Evolutionary conservation across 1,140 invertebrate species (phyloP).

Genomic region (Micrasema longulum): DNA sequence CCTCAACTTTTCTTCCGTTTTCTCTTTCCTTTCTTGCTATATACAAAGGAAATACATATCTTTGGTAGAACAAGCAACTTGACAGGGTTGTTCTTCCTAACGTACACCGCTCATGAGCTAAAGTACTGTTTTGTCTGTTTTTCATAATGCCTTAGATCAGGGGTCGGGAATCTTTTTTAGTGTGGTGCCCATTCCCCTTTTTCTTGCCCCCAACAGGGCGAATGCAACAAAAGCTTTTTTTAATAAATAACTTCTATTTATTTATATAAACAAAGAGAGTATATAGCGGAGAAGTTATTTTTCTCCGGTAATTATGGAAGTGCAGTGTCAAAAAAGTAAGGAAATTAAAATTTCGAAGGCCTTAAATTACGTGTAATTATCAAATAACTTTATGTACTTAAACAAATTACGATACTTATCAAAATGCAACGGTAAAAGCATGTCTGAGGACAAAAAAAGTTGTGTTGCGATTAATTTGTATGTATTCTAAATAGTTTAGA

Average conservation of each 20-base stretch:
- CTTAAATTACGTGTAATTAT: too few relatives aligned
- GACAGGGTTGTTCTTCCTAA: background rate
- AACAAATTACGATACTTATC: too few relatives aligned
- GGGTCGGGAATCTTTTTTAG: background rate
- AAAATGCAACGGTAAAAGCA: too few relatives aligned
- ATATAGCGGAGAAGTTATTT: background rate
- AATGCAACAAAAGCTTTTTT: too few relatives aligned
- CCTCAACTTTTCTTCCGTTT: background rate
- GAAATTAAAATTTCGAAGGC: too few relatives aligned
- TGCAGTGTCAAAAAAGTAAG: background rate
- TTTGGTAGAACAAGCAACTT: background rate
- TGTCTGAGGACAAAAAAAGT: too few relatives aligned
- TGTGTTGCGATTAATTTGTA: too few relatives aligned
- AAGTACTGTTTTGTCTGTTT: background rate
- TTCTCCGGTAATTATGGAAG: background rate
- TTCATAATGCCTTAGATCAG: background rate
- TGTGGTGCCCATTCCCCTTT: background rate
- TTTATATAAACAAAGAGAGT: background rate
- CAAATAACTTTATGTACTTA: too few relatives aligned
- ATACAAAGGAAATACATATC: background rate
- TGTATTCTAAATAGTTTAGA: too few relatives aligned
- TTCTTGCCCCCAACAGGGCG: background rate
- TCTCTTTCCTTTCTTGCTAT: background rate
- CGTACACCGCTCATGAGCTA: background rate
- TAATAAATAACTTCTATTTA: too few relatives aligned